Percentiles rank a stretch among this genome's conserved stretches.
phyloP scores from a whole-genome alignment of 1,140 invertebrate genomes.

The Delia radicum region DNA sequence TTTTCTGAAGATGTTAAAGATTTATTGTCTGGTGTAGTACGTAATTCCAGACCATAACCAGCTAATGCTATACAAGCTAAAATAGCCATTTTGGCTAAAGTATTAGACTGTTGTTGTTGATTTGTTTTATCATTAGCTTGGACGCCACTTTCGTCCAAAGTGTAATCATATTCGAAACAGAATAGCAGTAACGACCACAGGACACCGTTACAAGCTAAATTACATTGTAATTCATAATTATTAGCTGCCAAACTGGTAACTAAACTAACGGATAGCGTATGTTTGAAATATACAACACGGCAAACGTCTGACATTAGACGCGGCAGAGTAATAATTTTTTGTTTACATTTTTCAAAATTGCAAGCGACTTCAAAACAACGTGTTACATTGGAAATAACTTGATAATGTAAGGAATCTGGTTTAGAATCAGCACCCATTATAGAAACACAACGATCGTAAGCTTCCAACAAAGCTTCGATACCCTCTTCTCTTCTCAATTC shows the following conservation, averaged over 20 bases:
- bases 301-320: constrained; percentile 86
- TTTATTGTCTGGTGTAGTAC: constrained; percentile 34
- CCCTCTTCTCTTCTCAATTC: constrained; percentile 93
- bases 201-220: constrained; percentile 87
- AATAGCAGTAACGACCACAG: constrained; percentile 90
- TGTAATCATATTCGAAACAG: constrained; percentile 96
- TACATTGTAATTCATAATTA: constrained; percentile 78
- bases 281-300: constrained; percentile 78
- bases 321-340: constrained; percentile 83
- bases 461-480: constrained; percentile 82
- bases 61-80: constrained; percentile 80
- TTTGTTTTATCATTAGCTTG: constrained; percentile 82
- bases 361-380: constrained; percentile 93
- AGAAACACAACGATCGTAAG: constrained; percentile 87
- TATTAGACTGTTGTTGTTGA: constrained; percentile 87
- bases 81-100: constrained; percentile 83
- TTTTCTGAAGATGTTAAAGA: constrained; percentile 33
- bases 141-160: constrained; percentile 94
- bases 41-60: constrained; percentile 62
- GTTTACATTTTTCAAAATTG: constrained; percentile 87
- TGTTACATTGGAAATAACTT: constrained; percentile 91
- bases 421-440: constrained; percentile 80
- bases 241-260: constrained; percentile 55
- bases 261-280: constrained; percentile 51
- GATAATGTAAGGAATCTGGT: constrained; percentile 78